phyloP scores from a whole-genome alignment of 2,888 invertebrate genomes.

The Alloplasta piceator region DNA sequence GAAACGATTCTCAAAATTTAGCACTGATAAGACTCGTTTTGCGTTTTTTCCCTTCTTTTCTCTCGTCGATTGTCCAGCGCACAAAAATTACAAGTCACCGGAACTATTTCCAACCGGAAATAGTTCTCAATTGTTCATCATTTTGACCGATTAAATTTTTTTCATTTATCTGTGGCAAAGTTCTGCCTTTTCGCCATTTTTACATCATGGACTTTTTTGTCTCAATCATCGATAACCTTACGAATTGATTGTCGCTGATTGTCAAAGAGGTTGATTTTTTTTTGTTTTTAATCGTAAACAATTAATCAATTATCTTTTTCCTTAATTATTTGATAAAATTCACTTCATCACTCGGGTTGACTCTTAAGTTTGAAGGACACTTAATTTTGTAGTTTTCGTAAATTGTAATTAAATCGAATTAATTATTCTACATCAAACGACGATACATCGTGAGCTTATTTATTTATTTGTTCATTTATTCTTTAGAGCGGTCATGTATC shows the following conservation, averaged over 20 bases:
- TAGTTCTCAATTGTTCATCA: not conserved
- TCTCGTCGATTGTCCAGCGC: slow-evolving; percentile 57
- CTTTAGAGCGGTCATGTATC: slow-evolving; percentile 30
- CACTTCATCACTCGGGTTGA: slow-evolving; percentile 26
- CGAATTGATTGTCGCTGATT: slow-evolving; percentile 70
- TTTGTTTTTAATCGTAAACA: slow-evolving; percentile 14
- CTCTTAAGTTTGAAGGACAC: slow-evolving; percentile 82
- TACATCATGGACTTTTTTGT: slow-evolving; percentile 4
- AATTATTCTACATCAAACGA: slow-evolving; percentile 43
- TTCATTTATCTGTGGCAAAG: not conserved
- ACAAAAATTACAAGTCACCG: slow-evolving; percentile 36
- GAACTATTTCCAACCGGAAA: slow-evolving; percentile 26
- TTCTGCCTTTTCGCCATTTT: not conserved
- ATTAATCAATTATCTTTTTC: not conserved
- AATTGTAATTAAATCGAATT: slow-evolving; percentile 66
- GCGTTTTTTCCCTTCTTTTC: slow-evolving; percentile 19
- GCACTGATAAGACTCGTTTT: not conserved
- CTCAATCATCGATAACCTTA: slow-evolving; percentile 27
- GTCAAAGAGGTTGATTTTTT: slow-evolving; percentile 59
- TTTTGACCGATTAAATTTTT: not conserved
- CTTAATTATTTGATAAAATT: not conserved
- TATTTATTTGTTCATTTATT: slow-evolving; percentile 27
- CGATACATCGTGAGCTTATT: slow-evolving; percentile 52
- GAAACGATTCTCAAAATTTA: no score
- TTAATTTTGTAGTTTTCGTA: slow-evolving; percentile 79